These are phyloP conservation scores for Zalophus californianus DNA, from an alignment of 2,797 vertebrate species.

Conservation along the genomic window DNA sequence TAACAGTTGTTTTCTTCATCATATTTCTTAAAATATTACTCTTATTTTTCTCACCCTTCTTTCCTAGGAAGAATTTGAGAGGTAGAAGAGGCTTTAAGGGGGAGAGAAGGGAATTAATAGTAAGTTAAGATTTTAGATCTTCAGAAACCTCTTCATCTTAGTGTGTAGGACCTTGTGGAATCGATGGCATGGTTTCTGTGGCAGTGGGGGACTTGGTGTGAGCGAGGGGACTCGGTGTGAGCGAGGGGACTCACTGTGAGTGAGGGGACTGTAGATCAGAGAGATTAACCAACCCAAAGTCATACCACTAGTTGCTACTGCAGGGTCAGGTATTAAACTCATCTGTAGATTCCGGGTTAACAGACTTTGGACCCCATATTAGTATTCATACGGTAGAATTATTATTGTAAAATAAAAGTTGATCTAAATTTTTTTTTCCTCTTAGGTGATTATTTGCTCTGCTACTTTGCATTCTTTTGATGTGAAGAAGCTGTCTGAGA, in stretches of 20 bases:
- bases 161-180: not conserved
- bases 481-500: slow-evolving; percentile 98
- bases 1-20: not conserved
- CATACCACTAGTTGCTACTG: not conserved
- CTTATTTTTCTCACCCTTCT: slow-evolving; percentile 1
- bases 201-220: not conserved
- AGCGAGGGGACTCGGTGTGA: not conserved
- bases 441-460: slow-evolving; percentile 97
- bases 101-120: not conserved
- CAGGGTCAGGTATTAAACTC: not conserved
- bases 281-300: rapidly evolving
- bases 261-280: not conserved
- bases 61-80: slow-evolving; percentile 16
- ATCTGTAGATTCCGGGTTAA: not conserved
- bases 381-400: not conserved
- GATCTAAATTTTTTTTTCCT: not conserved
- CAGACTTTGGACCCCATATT: not conserved
- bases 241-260: not conserved
- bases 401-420: not conserved
- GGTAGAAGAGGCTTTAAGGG: not conserved
- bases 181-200: not conserved
- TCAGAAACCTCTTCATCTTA: not conserved
- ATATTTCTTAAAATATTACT: slow-evolving; percentile 12
- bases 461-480: slow-evolving; percentile 99
- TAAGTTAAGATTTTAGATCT: not conserved